Percentiles rank a stretch among this genome's conserved stretches.
Evolutionary conservation across 2,113 vertebrate species (phyloP).

Genomic region (Cyrtonyx montezumae): DNA sequence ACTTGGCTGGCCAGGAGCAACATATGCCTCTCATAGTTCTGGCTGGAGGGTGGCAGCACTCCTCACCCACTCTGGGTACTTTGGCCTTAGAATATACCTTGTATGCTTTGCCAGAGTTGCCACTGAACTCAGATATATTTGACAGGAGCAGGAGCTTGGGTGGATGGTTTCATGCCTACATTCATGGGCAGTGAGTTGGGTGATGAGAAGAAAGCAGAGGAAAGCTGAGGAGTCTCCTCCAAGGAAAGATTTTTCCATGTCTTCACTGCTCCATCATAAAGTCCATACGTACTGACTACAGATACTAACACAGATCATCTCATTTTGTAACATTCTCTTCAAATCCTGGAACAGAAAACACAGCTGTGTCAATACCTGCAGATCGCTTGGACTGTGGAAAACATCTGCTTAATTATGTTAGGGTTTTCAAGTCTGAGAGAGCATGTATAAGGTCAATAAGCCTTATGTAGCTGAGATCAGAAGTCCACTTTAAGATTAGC

Average conservation of each 20-base stretch:
- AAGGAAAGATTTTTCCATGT: background rate
- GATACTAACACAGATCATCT: background rate
- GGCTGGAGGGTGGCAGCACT: background rate
- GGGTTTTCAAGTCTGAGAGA: background rate
- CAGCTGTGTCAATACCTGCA: rapidly evolving
- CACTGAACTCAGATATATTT: background rate
- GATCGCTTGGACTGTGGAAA: background rate
- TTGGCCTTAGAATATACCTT: background rate
- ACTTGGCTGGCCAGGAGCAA: background rate
- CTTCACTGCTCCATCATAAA: background rate
- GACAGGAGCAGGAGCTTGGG: rapidly evolving
- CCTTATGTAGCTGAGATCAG: background rate
- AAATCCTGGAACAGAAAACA: background rate
- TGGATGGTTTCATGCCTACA: background rate
- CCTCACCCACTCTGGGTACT: background rate
- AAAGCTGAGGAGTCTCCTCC: background rate
- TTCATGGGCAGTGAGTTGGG: rapidly evolving
- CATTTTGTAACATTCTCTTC: background rate
- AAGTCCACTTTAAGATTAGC: background rate
- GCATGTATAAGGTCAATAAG: background rate
- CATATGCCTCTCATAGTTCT: background rate
- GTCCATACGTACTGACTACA: background rate
- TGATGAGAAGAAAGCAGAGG: rapidly evolving
- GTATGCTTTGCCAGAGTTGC: background rate
- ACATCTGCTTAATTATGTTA: background rate